Percentiles rank a stretch among this genome's conserved stretches.
Conservation (phyloP, 2,797 vertebrate genomes). For the Rhinogobio ventralis region DNA sequence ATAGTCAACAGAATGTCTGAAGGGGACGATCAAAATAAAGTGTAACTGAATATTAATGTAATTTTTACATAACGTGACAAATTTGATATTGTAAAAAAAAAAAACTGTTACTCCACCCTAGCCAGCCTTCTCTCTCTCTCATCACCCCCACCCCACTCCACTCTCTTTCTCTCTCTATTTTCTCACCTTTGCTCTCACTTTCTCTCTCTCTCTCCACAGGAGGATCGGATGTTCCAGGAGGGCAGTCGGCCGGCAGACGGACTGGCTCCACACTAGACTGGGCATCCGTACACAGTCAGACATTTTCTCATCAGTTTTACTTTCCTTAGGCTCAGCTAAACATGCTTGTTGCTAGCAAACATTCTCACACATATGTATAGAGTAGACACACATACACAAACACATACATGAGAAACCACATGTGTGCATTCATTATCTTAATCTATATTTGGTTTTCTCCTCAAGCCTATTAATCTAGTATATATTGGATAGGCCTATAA, state of each 20-base stretch:
- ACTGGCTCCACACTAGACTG: conserved; percentile 74
- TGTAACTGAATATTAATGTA: neutral
- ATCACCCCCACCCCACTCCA: conserved; percentile 25
- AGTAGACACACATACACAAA: conserved; percentile 32
- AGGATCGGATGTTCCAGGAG: conserved; percentile 75
- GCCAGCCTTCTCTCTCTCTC: conserved; percentile 30
- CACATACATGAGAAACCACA: neutral
- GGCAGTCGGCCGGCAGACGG: conserved; percentile 73
- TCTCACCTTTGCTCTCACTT: neutral
- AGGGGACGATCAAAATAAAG: neutral
- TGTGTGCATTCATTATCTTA: neutral
- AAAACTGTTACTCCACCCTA: conserved; percentile 25
- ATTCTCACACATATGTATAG: conserved; percentile 48
- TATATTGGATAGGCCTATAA: neutral
- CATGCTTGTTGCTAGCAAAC: conserved; percentile 52
- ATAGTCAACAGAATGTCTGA: neutral
- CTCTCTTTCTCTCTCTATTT: conserved; percentile 11
- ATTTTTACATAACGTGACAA: neutral
- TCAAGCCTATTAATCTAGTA: neutral
- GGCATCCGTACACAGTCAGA: conserved; percentile 71
- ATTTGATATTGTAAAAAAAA: neutral
- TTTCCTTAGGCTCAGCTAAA: conserved; percentile 63
- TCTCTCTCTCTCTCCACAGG: conserved; percentile 16
- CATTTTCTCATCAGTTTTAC: conserved; percentile 67
- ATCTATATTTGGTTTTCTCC: neutral